Evolutionary conservation across 2,888 invertebrate species (phyloP), one percentile per base, ranked within the genome.

Genomic region (Tenthredo scrophulariae): DNA sequence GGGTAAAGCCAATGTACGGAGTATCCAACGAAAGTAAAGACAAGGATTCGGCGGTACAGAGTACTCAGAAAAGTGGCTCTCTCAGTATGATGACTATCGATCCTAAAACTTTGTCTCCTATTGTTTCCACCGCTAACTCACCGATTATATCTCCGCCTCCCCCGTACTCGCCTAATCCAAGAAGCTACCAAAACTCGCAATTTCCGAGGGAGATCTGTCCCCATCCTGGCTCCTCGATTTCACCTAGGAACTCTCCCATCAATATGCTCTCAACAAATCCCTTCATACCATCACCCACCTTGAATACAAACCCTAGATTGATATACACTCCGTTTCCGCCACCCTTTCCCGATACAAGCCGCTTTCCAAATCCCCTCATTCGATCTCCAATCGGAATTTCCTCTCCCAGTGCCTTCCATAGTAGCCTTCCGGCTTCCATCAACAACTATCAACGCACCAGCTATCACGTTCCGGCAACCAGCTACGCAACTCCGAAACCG

Each of bases 1-100:
- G 95, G 0, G 95, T 95, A 0, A 95, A 95, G 86, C 95, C 95
- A 0, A 94, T 95, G 94, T 95, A 95, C 87, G 94, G 94, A 10
- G 93, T 94, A 0, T 92, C 93, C 67, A 93, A 93, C 2, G 94
- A 94, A 1, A 91, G 67, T n/a, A 83, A 83, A 50, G 83, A 83
- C 33, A 83, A 83, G 33, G 83, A 83, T 67, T 29, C 40, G 15
- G n/a, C 33, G 15, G 5, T 15, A 13, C 83, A 83, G 22, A 83
- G 29, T 67, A 43, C 29, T 33, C 43, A 46, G 18, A 83, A 83
- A 29, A 83, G 87, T 79, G 83, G 84, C n/a, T 89, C 89, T 15
- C 88, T 91, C 84, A 92, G 89, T 46, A 91, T 94, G 91, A 93
- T 93, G 88, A 95, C 95, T 89, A 94, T 95, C 85, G 95, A 95